Base-by-base conservation (phyloP, 2,888 invertebrate genomes). In the Campoplex capitator region DNA sequence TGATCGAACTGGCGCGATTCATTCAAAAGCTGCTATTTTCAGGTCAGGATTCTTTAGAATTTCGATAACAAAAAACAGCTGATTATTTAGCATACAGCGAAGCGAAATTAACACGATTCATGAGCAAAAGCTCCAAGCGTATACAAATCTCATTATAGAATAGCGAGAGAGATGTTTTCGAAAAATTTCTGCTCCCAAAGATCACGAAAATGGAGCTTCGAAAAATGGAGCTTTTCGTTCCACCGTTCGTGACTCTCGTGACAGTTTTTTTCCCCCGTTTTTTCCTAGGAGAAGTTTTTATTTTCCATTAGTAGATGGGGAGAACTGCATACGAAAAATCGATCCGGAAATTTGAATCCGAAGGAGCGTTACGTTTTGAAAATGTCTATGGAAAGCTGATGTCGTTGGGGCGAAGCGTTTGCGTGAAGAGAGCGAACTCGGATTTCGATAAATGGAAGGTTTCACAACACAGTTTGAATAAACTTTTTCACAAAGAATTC, bases 401-500 rank as follows among this genome's bases (percentile, higher is more conserved):
- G 45, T 28, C 7, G 45, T n/a, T 6, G 28, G 7, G 45, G 7
- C 16, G 16, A 70, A 48, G 16, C 48, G 48, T 48, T 70, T 70
- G 48, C 28, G 28, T 28, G 11, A 48, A 28, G 11, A 28, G 54
- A 42, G 67, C 38, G 4, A 48, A 8, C 45, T 42, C n/a, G 76
- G 18, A 23, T 28, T 8, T 18, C 16, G 48, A 48, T n/a, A 42
- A 45, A 45, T 42, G 8, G 48, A 48, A 18, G 32, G n/a, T 48
- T 76, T 62, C 28, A 45, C 76, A 58, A 58, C 28, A 32, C 45
- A 11, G 28, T 76, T 56, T 48, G 42, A 51, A 42, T 54, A 73
- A 23, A n/a, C 38, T 71, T 56, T 35, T 9, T 54, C 42, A 51
- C 56, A 79, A 79, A 70, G 62, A 45, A 68, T 38, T 18, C 58